Base-by-base conservation (phyloP, 2,888 invertebrate genomes). In the Drosophila ochracea region DNA sequence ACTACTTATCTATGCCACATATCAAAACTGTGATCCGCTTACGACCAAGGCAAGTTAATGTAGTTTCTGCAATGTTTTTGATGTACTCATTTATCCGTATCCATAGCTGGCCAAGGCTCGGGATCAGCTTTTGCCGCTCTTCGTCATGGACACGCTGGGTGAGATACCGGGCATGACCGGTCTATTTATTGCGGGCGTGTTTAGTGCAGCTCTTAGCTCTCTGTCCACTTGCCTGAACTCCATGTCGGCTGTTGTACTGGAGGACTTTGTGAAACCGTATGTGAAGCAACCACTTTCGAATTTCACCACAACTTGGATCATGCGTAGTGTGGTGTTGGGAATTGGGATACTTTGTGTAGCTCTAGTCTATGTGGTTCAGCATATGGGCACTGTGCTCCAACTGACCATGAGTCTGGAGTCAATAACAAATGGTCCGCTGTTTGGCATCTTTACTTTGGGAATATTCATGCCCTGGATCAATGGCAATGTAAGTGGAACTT, bases 121-220 rank as follows among this genome's bases (percentile, higher is more conserved):
- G 75, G 97, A 97, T 90, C 97, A 98, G 93, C 93, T 98, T 4
- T 92, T 98, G 50, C 98, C 98, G 0, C 93, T 97, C n/a, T 95
- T 97, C 68, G 97, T 98, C 7, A 97, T 98, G 97, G 96, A 98
- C 82, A 95, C 96, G 13, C 92, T 98, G 41, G 95, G 96, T 0
- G 94, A 96, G 50, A 94, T 96, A 92, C 96, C 96, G 0, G 98
- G 98, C 3, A 94, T 98, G 82, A 96, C 97, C 0, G 98, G 98
- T 7, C 93, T 98, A 35, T 98, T 98, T 91, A 96, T 98, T 0
- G 97, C 98, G 35, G 97, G 98, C 39, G 96, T 98, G 2, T 98
- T 98, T 89, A 97, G 97, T 93, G 98, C 98, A 25, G 97, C 98
- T 13, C 93, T 98, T 9, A 97, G 97, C 91, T 96, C 97, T 0